phyloP scores from a whole-genome alignment of 2,888 invertebrate species.

The Drosophila sordidula region DNA sequence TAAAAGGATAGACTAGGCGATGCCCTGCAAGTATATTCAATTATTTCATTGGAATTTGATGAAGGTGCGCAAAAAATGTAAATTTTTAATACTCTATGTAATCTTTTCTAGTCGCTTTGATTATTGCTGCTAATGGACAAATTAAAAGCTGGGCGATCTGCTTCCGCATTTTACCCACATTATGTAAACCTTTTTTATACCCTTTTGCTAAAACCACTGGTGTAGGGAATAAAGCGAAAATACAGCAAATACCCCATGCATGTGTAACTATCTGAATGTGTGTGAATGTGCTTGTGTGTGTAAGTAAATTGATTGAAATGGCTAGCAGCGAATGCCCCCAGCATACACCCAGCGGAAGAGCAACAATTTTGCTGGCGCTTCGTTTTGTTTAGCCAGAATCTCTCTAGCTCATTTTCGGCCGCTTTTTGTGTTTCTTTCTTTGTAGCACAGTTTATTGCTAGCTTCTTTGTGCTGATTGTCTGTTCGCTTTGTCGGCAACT shows the following conservation, averaged over 20 bases:
- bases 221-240: conserved; percentile 18
- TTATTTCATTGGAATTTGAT: background rate
- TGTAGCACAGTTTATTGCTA: conserved; percentile 58
- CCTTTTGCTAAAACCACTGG: background rate
- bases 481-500: conserved; percentile 59
- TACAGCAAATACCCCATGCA: conserved; percentile 28
- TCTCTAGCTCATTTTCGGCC: conserved; percentile 52
- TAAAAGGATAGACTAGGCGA: background rate
- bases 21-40: too few species aligned
- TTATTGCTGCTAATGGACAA: background rate
- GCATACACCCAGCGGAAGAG: conserved; percentile 50
- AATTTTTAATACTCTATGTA: background rate
- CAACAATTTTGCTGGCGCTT: conserved; percentile 44
- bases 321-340: conserved; percentile 77
- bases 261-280: conserved; percentile 31
- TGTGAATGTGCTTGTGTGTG: conserved; percentile 27
- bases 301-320: conserved; percentile 80
- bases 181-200: background rate
- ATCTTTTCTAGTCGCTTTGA: too few species aligned
- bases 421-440: conserved; percentile 41
- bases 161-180: background rate
- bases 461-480: conserved; percentile 58
- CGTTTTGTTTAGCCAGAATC: conserved; percentile 41
- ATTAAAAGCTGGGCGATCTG: too few species aligned
- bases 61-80: background rate